Evolutionary conservation across 2,113 vertebrate genomes (phyloP).

Genomic region (Microtus ochrogaster): DNA sequence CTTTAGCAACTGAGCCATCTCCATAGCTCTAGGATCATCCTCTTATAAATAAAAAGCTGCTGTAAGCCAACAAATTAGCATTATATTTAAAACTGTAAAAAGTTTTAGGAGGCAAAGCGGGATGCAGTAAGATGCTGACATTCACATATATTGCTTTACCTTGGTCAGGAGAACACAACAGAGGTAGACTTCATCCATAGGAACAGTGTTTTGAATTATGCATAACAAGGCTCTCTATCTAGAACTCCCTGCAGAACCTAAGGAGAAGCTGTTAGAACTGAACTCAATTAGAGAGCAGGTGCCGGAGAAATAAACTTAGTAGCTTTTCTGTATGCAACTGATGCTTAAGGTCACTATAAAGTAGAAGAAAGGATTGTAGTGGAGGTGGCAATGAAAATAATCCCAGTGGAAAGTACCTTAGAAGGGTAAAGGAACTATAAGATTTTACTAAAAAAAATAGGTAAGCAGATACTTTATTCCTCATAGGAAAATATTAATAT

Average conservation of each 20-base stretch:
- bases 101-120: neutral
- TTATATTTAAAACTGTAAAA: conserved; percentile 59
- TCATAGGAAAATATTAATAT: neutral
- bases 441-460: neutral
- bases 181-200: neutral
- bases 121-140: neutral
- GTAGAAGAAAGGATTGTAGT: neutral
- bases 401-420: neutral
- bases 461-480: neutral
- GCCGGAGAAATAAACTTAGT: neutral
- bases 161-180: neutral
- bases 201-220: conserved; percentile 40
- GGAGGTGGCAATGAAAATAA: conserved; percentile 26
- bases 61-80: neutral
- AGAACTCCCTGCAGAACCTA: neutral
- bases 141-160: neutral
- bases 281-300: conserved; percentile 9
- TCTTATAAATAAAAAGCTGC: neutral
- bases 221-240: neutral
- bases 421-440: neutral
- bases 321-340: conserved; percentile 13
- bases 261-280: neutral
- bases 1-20: neutral
- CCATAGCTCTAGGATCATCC: neutral
- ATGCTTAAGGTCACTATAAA: conserved; percentile 57